These are phyloP conservation scores for Peromyscus leucopus DNA, from an alignment of 2,113 vertebrate genomes.

Conservation along the genomic window DNA sequence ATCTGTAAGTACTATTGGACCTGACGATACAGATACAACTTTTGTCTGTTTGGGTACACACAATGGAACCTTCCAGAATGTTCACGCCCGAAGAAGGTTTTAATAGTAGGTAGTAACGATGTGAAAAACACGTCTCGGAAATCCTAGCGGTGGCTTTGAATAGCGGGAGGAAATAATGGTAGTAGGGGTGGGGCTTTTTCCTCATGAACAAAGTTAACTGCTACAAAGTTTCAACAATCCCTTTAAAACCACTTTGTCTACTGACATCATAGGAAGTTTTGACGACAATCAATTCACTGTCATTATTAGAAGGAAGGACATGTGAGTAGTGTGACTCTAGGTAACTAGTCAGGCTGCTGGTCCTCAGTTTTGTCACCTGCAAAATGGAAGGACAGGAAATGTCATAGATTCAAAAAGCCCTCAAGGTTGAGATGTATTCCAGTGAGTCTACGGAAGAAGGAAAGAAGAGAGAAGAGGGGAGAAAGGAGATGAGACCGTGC, in stretches of 20 bases:
- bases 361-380: neutral
- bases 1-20: neutral
- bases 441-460: neutral
- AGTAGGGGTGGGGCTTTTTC: neutral
- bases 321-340: neutral
- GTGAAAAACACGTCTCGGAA: neutral
- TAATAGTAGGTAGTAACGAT: neutral
- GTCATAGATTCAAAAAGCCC: neutral
- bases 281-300: neutral
- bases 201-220: neutral
- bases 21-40: neutral
- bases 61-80: neutral
- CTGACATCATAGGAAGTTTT: neutral
- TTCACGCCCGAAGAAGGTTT: neutral
- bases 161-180: neutral
- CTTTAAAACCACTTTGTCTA: conserved; percentile 52
- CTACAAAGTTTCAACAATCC: neutral
- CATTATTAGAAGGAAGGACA: conserved; percentile 19
- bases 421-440: neutral
- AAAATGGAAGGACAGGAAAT: neutral
- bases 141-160: neutral
- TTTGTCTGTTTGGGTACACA: neutral
- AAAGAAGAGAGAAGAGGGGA: neutral
- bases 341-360: neutral
- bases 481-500: neutral